A percentile compares a stretch with the other conserved stretches of the same genome.
phyloP scores from a whole-genome alignment of 2,797 vertebrate genomes.

The Phrynocephalus forsythii region DNA sequence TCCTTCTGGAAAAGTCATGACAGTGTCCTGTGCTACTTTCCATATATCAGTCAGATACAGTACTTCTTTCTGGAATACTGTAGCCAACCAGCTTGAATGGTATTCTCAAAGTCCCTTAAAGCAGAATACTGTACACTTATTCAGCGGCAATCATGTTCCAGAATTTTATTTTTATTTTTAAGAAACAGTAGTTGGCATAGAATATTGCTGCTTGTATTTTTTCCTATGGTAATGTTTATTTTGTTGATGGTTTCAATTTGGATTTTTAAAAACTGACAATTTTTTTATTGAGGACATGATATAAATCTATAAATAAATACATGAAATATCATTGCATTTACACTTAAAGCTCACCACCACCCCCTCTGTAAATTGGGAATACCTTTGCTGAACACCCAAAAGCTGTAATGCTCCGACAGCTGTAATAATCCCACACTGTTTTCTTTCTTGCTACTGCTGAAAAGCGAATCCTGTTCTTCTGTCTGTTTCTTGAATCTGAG shows the following conservation, averaged over 20 bases:
- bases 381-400: neutral
- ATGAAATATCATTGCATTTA: slow-evolving; percentile 1
- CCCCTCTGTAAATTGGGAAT: neutral
- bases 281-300: neutral
- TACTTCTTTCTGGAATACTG: neutral
- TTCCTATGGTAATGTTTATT: too few species aligned
- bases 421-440: neutral
- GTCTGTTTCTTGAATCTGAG: neutral
- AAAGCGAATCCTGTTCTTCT: neutral
- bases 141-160: too few species aligned
- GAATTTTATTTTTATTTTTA: neutral
- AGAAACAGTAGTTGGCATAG: neutral
- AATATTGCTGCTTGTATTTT: neutral
- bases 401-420: neutral
- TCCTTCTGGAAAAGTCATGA: neutral
- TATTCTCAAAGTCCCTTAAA: neutral
- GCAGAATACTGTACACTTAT: neutral
- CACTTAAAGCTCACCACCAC: neutral
- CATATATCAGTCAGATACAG: neutral
- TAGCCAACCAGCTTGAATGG: neutral
- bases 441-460: neutral
- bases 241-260: neutral
- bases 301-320: neutral
- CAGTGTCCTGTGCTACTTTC: neutral
- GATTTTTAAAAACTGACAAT: neutral